A percentile compares a stretch with the other conserved stretches of the same genome.
phyloP scores from a whole-genome alignment of 2,888 invertebrate genomes.

The Eumacrocentrus americanus region DNA sequence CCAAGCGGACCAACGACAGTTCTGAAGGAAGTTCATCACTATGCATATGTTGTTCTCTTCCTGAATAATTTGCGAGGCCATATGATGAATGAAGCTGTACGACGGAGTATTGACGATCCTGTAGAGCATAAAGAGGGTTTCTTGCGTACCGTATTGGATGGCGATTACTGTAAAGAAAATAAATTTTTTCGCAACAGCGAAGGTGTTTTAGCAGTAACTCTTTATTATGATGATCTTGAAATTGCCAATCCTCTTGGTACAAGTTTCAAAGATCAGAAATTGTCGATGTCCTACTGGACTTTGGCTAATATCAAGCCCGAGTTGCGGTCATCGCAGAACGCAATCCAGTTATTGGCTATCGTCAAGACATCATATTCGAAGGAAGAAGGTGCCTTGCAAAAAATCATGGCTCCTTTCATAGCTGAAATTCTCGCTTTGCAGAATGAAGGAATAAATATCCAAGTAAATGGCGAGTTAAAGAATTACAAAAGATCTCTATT shows the following conservation, averaged over 20 bases:
- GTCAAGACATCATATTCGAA: not conserved
- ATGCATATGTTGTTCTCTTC: constrained; percentile 33
- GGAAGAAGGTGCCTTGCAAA: not conserved
- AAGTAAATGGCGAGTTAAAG: not conserved
- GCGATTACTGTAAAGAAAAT: constrained; percentile 35
- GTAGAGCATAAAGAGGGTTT: constrained; percentile 21
- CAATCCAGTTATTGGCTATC: not conserved
- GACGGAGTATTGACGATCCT: constrained; percentile 29
- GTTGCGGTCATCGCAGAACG: not conserved
- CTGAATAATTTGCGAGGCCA: constrained; percentile 31
- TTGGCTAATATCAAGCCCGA: constrained; percentile 36
- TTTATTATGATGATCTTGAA: constrained; percentile 39
- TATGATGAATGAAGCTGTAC: constrained; percentile 32
- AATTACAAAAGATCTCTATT: not conserved
- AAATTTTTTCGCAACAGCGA: constrained; percentile 32
- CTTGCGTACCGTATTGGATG: constrained; percentile 34
- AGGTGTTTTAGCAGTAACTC: constrained; percentile 37
- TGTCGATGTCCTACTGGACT: constrained; percentile 39
- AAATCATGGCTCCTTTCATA: not conserved
- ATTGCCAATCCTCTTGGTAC: constrained; percentile 37
- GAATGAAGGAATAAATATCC: not conserved
- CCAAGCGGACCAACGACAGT: no score
- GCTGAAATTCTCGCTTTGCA: not conserved
- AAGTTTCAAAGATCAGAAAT: constrained; percentile 33
- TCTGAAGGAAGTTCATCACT: no score